Percentiles rank a stretch among this genome's conserved stretches.
Evolutionary conservation across 30 jellyfish, hydroid and myxozoan genomes (phyloP).

Genomic region (Mastigias papua): DNA sequence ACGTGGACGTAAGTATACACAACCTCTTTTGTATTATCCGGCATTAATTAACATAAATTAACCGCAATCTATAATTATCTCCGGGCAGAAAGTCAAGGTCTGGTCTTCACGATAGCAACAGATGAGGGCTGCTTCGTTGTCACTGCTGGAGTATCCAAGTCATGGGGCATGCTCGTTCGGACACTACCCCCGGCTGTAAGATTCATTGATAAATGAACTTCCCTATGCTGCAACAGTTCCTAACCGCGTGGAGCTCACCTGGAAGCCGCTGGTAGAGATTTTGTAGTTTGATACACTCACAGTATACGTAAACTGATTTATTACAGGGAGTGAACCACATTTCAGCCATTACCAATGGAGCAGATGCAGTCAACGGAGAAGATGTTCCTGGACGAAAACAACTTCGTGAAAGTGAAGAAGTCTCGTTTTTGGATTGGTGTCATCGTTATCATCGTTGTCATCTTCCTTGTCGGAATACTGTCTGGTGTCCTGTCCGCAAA

Average conservation of each 20-base stretch:
- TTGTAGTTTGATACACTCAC: not conserved
- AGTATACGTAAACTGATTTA: not conserved
- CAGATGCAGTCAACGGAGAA: constrained; percentile 27
- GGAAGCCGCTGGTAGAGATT: not conserved
- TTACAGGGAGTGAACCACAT: too few relatives aligned
- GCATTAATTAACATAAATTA: too few relatives aligned
- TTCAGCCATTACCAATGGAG: constrained; percentile 37
- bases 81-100: too few relatives aligned
- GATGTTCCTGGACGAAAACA: not conserved
- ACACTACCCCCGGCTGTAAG: not conserved
- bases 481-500: constrained; percentile 85
- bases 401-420: constrained; percentile 40
- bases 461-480: constrained; percentile 70
- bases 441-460: constrained; percentile 39
- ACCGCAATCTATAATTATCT: too few relatives aligned
- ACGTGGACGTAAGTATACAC: too few relatives aligned
- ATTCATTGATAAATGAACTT: not conserved
- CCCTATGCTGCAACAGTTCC: not conserved
- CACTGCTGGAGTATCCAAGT: too few relatives aligned
- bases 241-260: not conserved
- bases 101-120: too few relatives aligned
- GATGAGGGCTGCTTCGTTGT: too few relatives aligned
- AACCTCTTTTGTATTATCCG: too few relatives aligned
- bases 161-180: not conserved
- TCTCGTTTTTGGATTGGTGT: constrained; percentile 51